Conservation (phyloP, 2,888 invertebrate genomes). For the Drosophila emarginata region DNA sequence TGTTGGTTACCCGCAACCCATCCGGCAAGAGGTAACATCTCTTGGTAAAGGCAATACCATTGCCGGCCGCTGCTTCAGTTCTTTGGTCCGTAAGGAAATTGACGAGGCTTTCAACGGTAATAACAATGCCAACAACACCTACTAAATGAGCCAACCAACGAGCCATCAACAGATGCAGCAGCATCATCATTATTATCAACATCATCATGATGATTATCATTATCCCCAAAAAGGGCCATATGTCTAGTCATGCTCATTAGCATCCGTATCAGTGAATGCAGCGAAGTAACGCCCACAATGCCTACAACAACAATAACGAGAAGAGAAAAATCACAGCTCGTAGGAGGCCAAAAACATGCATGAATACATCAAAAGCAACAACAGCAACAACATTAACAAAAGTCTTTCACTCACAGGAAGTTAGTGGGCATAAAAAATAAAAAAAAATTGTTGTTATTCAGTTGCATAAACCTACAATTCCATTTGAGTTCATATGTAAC, state of each 20-base stretch:
- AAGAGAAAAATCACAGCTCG: conserved; percentile 38
- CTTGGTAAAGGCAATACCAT: not conserved
- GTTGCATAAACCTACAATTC: not conserved
- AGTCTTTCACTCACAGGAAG: conserved; percentile 71
- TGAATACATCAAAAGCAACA: conserved; percentile 6
- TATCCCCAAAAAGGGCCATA: conserved; percentile 35
- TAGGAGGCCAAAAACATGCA: conserved; percentile 49
- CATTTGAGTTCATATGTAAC: conserved; percentile 1
- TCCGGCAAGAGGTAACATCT: not conserved
- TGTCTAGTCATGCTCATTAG: conserved; percentile 75
- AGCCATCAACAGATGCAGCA: conserved; percentile 7
- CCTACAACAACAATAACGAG: conserved; percentile 13
- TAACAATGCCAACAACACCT: conserved; percentile 49
- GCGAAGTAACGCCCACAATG: conserved; percentile 70
- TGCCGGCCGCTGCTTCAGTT: not conserved
- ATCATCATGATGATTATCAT: conserved; percentile 26
- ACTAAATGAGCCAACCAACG: conserved; percentile 43
- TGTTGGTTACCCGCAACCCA: not conserved
- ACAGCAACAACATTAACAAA: conserved; percentile 35
- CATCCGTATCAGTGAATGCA: conserved; percentile 65
- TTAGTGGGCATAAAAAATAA: conserved; percentile 53
- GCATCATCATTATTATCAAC: conserved; percentile 15
- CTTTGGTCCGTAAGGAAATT: conserved; percentile 12
- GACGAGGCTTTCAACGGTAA: conserved; percentile 54
- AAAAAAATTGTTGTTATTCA: conserved; percentile 6